phyloP scores from a whole-genome alignment of 2,888 invertebrate genomes.

The Ennomos erosarius region DNA sequence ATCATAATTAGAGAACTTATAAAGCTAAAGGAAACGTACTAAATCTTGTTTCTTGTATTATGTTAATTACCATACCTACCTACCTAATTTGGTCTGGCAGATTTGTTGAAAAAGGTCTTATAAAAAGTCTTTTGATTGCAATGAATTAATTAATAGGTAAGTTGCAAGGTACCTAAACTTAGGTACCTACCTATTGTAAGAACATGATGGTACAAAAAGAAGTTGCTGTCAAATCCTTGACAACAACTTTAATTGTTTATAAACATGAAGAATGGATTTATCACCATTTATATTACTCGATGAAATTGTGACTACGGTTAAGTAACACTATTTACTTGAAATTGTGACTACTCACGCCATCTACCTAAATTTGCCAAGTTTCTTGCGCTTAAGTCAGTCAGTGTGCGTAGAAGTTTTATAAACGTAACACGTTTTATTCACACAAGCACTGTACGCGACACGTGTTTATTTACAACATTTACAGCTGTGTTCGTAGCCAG shows the following conservation, averaged over 20 bases:
- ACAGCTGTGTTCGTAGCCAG: slow-evolving; percentile 41
- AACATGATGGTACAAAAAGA: too few species aligned
- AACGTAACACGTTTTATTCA: slow-evolving; percentile 46
- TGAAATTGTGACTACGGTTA: slow-evolving; percentile 30
- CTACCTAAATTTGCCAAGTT: slow-evolving; percentile 54
- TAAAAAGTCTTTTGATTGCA: too few species aligned
- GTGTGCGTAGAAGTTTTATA: slow-evolving; percentile 49
- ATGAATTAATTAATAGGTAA: too few species aligned
- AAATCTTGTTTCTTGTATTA: slow-evolving; percentile 21
- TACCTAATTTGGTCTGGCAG: too few species aligned
- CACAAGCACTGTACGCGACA: slow-evolving; percentile 37
- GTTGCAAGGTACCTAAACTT: too few species aligned
- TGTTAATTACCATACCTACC: slow-evolving; percentile 16
- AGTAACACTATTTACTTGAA: slow-evolving; percentile 28
- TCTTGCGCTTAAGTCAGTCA: slow-evolving; percentile 40
- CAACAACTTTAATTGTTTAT: too few species aligned
- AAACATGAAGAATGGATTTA: too few species aligned
- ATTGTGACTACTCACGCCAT: slow-evolving; percentile 58
- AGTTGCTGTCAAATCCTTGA: too few species aligned
- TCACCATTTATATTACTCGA: slow-evolving; percentile 20
- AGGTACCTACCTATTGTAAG: too few species aligned
- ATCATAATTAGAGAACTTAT: slow-evolving; percentile 20
- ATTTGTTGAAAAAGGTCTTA: too few species aligned
- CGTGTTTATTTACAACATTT: slow-evolving; percentile 42
- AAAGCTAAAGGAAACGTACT: slow-evolving; percentile 7